A percentile compares a stretch with the other conserved stretches of the same genome.
Evolutionary conservation across 2,888 invertebrate genomes (phyloP).

Genomic region (Lepidochitona cinerea): DNA sequence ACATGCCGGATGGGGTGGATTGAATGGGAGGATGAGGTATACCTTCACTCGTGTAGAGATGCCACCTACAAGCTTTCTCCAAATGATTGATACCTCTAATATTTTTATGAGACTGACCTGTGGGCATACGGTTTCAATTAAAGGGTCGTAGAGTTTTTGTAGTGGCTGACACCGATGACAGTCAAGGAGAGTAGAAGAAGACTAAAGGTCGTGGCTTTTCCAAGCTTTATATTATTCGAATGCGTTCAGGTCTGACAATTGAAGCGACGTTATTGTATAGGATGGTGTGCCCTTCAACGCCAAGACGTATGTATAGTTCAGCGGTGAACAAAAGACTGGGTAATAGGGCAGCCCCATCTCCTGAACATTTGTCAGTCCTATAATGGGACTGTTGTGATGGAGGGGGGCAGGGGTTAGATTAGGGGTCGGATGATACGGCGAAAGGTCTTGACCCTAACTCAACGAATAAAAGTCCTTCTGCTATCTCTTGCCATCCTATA

Average conservation of each 20-base stretch:
- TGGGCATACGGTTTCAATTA: conserved; percentile 7
- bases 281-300: neutral
- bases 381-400: neutral
- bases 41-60: neutral
- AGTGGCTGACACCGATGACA: conserved; percentile 1
- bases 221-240: neutral
- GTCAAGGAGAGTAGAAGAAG: neutral
- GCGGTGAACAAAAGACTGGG: neutral
- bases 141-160: neutral
- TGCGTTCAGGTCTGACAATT: neutral
- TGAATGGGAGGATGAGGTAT: too few relatives aligned
- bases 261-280: neutral
- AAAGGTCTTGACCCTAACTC: neutral
- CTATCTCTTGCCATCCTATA: too few relatives aligned
- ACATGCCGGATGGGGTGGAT: too few relatives aligned
- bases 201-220: neutral
- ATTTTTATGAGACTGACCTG: conserved; percentile 4
- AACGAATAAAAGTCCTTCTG: neutral
- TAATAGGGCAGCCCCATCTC: neutral
- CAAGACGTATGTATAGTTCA: conserved; percentile 1
- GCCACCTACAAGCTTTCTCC: too few relatives aligned
- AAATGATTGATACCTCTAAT: conserved; percentile 2
- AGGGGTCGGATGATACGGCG: neutral
- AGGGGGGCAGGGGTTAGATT: neutral
- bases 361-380: neutral